Evolutionary conservation across 2,888 invertebrate species (phyloP).

Genomic region (Arenicola marina): DNA sequence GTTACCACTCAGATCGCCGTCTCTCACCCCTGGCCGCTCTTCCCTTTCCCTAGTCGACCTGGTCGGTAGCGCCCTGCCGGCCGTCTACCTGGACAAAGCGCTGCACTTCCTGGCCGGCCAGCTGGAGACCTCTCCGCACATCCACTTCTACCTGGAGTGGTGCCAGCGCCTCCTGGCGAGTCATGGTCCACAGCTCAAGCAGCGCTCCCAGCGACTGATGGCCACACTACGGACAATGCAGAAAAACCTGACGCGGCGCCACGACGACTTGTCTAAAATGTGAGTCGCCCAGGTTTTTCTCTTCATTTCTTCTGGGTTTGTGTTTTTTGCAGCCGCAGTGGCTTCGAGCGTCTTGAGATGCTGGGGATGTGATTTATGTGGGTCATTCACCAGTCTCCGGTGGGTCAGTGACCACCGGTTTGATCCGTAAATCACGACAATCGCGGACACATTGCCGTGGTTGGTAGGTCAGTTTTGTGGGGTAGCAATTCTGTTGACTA

Average conservation of each 20-base stretch:
- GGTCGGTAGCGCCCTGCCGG: constrained; percentile 72
- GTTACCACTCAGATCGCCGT: no score
- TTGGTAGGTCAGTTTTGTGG: no score
- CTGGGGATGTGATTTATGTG: no score
- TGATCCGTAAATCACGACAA: no score
- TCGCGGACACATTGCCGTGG: no score
- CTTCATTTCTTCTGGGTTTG: background rate
- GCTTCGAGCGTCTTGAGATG: no score
- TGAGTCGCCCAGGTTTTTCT: constrained; percentile 16
- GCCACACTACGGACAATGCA: constrained; percentile 75
- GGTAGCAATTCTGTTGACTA: no score
- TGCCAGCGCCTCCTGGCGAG: constrained; percentile 71
- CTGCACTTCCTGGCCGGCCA: constrained; percentile 72
- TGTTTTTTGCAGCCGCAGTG: no score
- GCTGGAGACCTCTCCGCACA: constrained; percentile 78
- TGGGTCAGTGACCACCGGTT: no score
- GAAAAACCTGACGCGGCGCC: constrained; percentile 76
- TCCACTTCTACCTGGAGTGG: constrained; percentile 88
- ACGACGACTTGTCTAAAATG: constrained; percentile 68
- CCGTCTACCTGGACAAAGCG: constrained; percentile 76
- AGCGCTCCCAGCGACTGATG: constrained; percentile 66
- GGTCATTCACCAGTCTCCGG: no score
- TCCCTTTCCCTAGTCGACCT: constrained; percentile 11
- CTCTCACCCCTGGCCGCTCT: no score
- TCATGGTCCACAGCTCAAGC: constrained; percentile 66